Evolutionary conservation across 2,113 vertebrate species (phyloP).

Genomic region (Salvator merianae): DNA sequence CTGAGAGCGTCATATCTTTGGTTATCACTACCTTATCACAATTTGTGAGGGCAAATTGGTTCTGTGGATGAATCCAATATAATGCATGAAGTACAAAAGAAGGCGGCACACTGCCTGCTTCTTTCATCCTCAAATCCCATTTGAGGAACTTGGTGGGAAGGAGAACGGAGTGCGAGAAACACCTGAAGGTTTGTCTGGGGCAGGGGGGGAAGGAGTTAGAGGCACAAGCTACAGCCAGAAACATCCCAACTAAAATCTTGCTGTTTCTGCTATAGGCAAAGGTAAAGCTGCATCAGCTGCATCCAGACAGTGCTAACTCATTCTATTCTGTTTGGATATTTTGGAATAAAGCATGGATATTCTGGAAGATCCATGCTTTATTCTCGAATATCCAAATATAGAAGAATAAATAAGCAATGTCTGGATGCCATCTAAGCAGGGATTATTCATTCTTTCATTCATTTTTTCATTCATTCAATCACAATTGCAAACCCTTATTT

Average conservation of each 20-base stretch:
- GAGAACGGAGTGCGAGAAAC: no score
- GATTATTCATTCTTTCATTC: no score
- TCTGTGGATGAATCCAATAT: neutral
- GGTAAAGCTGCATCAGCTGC: no score
- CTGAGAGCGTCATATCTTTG: slow-evolving; percentile 19
- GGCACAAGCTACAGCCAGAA: neutral
- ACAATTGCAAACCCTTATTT: no score
- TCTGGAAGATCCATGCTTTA: no score
- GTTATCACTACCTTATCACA: slow-evolving; percentile 40
- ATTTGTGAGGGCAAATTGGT: slow-evolving; percentile 30
- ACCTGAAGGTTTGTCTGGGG: neutral
- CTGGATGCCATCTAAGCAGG: no score
- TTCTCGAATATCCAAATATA: no score
- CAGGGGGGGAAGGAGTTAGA: neutral
- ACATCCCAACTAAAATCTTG: neutral
- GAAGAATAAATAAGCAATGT: no score
- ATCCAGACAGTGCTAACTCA: no score
- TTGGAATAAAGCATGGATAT: no score
- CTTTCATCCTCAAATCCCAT: neutral
- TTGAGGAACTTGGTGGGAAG: neutral
- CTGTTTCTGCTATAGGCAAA: neutral
- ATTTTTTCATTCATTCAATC: no score
- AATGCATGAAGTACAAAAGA: neutral
- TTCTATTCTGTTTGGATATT: no score
- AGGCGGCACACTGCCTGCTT: neutral